Base-by-base conservation (phyloP, 1,140 invertebrate genomes). In the Aethina tumida region DNA sequence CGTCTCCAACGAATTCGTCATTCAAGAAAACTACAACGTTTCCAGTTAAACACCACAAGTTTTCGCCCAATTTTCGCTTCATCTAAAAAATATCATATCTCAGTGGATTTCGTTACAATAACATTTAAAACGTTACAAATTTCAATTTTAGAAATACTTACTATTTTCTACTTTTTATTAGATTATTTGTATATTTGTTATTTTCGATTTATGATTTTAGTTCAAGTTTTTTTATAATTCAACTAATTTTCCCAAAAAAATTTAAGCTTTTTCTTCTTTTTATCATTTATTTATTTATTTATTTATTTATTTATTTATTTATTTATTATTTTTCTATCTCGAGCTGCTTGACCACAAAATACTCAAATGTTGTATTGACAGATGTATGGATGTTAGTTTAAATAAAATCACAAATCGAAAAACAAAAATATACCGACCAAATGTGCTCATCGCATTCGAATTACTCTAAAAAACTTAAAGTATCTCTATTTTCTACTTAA, bases 1-100 rank as follows among this genome's bases (percentile, higher is more conserved):
- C 56, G 22, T 67, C 65, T 2, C 67, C 68, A 7, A 70, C 36
- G 35, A 62, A 62, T 35, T 60, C 50, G 10, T 59, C 60, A 39
- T 70, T 61, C 0, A 60, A 35, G 22, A 68, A 55, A 1, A 70
- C 52, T 6, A 58, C 64, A 8, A 68, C 60, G 31, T 52, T 45
- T 14, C 48, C 58, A 29, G 45, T 43, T 5, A 50, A 24, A 7
- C 27, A 14, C 58, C 58, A 60, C 20, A 56, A 16, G 13, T 28
- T 16, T 13, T 41, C 33, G 3, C 41, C 39, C 24, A 39, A 34
- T 27, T 21, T 21, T 21, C 45, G 26, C 37, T 36, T 24, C 34
- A 41, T 33, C 45, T 50, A 22, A 20, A 45, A 10, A 31, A 10
- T 14, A 24, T n/a, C n/a, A n/a, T n/a, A n/a, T n/a, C n/a, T n/a